phyloP scores from a whole-genome alignment of 2,888 invertebrate species.

The Cosmia pyralina region DNA sequence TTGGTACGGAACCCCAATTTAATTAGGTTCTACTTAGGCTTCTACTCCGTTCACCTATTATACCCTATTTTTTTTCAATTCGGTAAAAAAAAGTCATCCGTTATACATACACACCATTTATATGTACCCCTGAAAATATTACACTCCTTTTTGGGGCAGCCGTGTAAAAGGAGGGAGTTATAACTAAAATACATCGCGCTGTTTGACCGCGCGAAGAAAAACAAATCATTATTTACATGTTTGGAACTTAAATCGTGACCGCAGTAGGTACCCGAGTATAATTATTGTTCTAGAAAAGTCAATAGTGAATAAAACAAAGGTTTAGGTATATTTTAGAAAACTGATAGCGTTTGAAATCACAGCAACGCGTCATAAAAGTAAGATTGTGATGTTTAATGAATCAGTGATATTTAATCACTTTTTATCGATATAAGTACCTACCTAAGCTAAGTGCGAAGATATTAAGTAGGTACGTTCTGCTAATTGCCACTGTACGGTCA shows the following conservation, averaged over 20 bases:
- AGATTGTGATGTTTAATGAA: slow-evolving; percentile 38
- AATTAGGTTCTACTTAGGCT: too few species aligned
- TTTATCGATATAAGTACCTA: slow-evolving; percentile 35
- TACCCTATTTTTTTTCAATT: too few species aligned
- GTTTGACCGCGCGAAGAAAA: too few species aligned
- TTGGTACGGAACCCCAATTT: too few species aligned
- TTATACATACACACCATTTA: too few species aligned
- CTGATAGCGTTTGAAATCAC: slow-evolving; percentile 40
- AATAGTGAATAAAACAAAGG: neutral
- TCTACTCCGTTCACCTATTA: too few species aligned
- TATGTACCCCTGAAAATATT: too few species aligned
- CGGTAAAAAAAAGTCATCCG: too few species aligned
- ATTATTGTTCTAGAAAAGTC: slow-evolving; percentile 30
- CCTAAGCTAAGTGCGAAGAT: slow-evolving; percentile 3
- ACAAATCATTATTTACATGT: neutral
- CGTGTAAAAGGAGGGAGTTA: too few species aligned
- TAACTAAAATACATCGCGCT: too few species aligned
- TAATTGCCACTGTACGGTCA: slow-evolving; percentile 19
- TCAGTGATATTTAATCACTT: slow-evolving; percentile 22
- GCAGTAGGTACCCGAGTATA: neutral
- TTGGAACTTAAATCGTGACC: neutral
- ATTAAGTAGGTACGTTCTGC: slow-evolving; percentile 3
- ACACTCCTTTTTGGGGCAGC: too few species aligned
- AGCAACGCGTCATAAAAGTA: slow-evolving; percentile 34
- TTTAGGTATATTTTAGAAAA: neutral